Evolutionary conservation across 2,888 invertebrate species (phyloP).

Genomic region (Teinopalpus imperialis): DNA sequence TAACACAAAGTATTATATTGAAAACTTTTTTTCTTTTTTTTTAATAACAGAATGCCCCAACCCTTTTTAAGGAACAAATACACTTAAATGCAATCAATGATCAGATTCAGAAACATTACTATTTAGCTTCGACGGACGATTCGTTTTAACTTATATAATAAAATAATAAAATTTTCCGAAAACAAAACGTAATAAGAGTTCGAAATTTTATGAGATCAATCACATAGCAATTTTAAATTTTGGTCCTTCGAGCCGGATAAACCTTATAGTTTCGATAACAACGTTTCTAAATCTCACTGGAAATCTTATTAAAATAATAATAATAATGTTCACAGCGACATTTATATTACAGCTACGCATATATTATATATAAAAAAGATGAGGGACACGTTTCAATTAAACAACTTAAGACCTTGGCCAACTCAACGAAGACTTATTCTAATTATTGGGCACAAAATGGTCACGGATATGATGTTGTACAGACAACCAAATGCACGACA

Average conservation of each 20-base stretch:
- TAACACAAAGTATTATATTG: constrained; percentile 19
- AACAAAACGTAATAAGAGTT: constrained; percentile 10
- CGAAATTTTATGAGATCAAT: constrained; percentile 46
- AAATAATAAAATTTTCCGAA: constrained; percentile 4
- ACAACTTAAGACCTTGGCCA: too few species aligned
- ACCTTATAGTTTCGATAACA: constrained; percentile 38
- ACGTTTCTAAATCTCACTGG: constrained; percentile 46
- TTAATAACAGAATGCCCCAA: constrained; percentile 21
- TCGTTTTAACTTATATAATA: neutral
- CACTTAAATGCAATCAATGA: constrained; percentile 21
- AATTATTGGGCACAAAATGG: too few species aligned
- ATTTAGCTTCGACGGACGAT: neutral
- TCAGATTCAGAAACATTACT: constrained; percentile 26
- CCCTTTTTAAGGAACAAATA: constrained; percentile 24
- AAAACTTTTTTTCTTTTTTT: constrained; percentile 1
- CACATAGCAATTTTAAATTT: constrained; percentile 34
- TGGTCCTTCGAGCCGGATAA: constrained; percentile 52
- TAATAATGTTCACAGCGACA: constrained; percentile 38
- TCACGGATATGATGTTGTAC: too few species aligned
- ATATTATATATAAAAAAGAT: too few species aligned
- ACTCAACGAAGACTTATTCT: too few species aligned
- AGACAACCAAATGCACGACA: too few species aligned
- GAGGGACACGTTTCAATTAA: too few species aligned
- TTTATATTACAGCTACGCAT: constrained; percentile 46
- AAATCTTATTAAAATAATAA: constrained; percentile 40